Conservation (phyloP, 2,113 vertebrate species). For the Microtus pennsylvanicus region DNA sequence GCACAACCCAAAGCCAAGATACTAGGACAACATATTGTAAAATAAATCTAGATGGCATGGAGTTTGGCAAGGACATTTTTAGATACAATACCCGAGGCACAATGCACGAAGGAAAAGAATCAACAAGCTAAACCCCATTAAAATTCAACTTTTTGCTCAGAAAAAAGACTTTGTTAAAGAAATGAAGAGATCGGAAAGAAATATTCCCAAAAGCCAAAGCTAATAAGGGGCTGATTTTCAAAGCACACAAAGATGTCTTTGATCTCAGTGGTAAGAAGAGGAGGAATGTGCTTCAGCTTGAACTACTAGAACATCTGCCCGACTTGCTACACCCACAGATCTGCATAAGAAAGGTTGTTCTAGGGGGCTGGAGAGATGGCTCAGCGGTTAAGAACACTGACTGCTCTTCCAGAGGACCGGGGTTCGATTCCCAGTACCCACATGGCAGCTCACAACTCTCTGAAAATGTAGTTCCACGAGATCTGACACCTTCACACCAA, state of each 20-base stretch:
- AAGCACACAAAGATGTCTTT: neutral
- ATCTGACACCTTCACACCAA: too few relatives aligned
- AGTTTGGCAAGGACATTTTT: neutral
- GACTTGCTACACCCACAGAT: neutral
- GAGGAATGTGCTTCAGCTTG: neutral
- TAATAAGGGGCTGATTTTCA: neutral
- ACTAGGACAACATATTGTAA: neutral
- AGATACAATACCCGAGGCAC: neutral
- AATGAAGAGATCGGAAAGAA: neutral
- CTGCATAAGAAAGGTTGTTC: neutral
- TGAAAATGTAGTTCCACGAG: too few relatives aligned
- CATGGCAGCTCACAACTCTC: too few relatives aligned
- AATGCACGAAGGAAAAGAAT: neutral
- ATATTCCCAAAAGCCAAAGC: neutral
- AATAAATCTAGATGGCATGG: neutral
- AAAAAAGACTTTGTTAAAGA: neutral
- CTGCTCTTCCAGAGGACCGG: too few relatives aligned
- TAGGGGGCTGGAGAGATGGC: too few relatives aligned
- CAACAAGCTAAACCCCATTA: neutral
- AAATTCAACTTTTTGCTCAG: neutral
- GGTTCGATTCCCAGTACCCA: too few relatives aligned
- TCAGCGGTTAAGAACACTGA: too few relatives aligned
- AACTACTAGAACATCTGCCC: neutral
- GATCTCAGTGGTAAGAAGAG: neutral
- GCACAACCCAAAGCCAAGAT: neutral